These are phyloP conservation scores for Maniola jurtina DNA, from an alignment of 1,140 invertebrate species.

Conservation along the genomic window DNA sequence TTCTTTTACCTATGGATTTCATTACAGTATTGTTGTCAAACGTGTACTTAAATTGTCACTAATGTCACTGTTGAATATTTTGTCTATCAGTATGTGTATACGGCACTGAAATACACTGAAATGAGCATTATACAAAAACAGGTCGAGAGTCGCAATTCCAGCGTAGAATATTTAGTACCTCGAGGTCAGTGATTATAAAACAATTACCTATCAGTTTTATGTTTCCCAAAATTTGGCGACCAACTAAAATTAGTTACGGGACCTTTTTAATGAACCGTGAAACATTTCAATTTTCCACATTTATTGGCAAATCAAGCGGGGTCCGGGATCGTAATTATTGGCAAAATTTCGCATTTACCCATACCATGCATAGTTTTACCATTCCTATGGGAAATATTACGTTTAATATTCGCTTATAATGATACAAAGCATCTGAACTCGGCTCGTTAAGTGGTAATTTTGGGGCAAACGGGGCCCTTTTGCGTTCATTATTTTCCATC, in stretches of 20 bases:
- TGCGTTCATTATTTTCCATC: conserved; percentile 18
- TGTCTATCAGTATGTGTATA: too few species aligned
- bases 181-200: background rate
- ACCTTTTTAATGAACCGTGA: conserved; percentile 62
- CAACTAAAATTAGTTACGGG: conserved; percentile 35
- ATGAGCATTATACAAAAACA: too few species aligned
- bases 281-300: conserved; percentile 67
- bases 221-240: background rate
- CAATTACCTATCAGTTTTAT: background rate
- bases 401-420: conserved; percentile 59
- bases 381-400: conserved; percentile 59
- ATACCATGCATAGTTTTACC: conserved; percentile 56
- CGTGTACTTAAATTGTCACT: too few species aligned
- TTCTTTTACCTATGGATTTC: too few species aligned
- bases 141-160: background rate
- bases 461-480: conserved; percentile 19
- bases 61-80: too few species aligned
- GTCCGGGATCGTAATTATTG: conserved; percentile 56
- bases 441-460: conserved; percentile 50
- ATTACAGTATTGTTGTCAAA: too few species aligned
- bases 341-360: conserved; percentile 51
- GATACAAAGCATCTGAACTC: conserved; percentile 56
- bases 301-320: conserved; percentile 60
- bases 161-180: background rate
- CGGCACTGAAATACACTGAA: too few species aligned